phyloP scores from a whole-genome alignment of 2,113 vertebrate genomes.

The Amphilophus citrinellus region DNA sequence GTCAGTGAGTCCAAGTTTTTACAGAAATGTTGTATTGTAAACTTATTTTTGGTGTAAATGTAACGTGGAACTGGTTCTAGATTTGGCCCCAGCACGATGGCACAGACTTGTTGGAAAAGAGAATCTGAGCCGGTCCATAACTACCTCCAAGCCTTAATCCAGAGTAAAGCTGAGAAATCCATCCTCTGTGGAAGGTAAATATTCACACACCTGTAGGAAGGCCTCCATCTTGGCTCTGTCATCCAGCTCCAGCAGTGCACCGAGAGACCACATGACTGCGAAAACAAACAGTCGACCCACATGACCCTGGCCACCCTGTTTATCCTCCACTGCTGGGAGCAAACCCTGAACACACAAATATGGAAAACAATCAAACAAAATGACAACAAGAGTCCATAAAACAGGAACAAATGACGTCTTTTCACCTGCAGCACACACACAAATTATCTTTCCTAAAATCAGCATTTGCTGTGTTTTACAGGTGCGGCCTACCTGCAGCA shows the following conservation, averaged over 20 bases:
- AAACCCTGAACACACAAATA: conserved; percentile 77
- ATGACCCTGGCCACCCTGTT: conserved; percentile 66
- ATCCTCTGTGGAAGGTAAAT: rapidly evolving
- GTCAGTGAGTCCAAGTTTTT: too few species aligned
- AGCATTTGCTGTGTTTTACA: not conserved
- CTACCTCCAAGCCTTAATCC: not conserved
- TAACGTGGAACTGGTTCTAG: too few species aligned
- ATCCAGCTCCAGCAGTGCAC: conserved; percentile 85
- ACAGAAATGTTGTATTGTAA: too few species aligned
- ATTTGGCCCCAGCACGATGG: too few species aligned
- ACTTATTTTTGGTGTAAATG: too few species aligned
- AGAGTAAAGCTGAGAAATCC: not conserved
- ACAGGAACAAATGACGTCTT: not conserved
- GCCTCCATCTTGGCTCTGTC: conserved; percentile 87
- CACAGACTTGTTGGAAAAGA: too few species aligned
- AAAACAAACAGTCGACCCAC: conserved; percentile 84
- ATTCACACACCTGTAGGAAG: conserved; percentile 73
- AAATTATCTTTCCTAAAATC: too few species aligned
- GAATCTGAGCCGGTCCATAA: too few species aligned
- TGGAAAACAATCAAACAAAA: rapidly evolving
- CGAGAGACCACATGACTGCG: conserved; percentile 87
- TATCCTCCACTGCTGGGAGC: conserved; percentile 78
- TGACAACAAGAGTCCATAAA: not conserved
- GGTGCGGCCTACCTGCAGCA: conserved; percentile 80
- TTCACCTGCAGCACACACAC: too few species aligned